Evolutionary conservation across 1,140 invertebrate species (phyloP).

Genomic region (Macrosteles quadrilineatus): DNA sequence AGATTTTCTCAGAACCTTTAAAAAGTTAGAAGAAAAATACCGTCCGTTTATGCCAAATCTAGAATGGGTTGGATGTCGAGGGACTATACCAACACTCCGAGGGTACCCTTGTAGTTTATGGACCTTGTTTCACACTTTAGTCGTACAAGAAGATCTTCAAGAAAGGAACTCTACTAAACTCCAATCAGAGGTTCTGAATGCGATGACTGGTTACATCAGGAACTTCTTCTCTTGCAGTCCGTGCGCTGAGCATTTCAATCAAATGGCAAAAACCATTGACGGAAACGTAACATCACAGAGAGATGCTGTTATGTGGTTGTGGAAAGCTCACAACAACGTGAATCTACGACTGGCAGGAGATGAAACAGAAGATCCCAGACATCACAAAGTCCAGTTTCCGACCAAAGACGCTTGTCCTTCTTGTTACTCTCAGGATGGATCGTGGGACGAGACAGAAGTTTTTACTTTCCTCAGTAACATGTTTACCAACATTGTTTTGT

Average conservation of each 20-base stretch:
- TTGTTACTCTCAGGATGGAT: conserved; percentile 58
- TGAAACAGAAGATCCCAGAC: conserved; percentile 83
- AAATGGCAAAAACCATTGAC: conserved; percentile 73
- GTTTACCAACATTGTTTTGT: background rate
- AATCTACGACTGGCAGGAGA: conserved; percentile 86
- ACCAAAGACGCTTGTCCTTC: conserved; percentile 63
- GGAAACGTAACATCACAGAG: conserved; percentile 66
- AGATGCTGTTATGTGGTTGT: conserved; percentile 89
- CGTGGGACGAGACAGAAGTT: background rate
- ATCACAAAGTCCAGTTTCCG: conserved; percentile 93
- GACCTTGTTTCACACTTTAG: conserved; percentile 93
- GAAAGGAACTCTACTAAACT: too few relatives aligned
- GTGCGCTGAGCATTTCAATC: conserved; percentile 83
- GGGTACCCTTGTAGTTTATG: conserved; percentile 97
- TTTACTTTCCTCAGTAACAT: background rate
- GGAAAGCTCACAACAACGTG: conserved; percentile 92
- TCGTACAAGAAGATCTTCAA: conserved; percentile 55
- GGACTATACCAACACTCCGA: conserved; percentile 68
- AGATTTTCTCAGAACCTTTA: conserved; percentile 58
- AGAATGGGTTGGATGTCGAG: conserved; percentile 81
- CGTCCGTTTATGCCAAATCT: conserved; percentile 58
- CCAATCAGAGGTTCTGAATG: conserved; percentile 68
- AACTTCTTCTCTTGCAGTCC: conserved; percentile 93
- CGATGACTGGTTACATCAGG: conserved; percentile 87
- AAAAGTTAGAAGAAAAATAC: conserved; percentile 52